These are phyloP conservation scores for Conus betulinus DNA, from an alignment of 1,140 invertebrate species.

Conservation along the genomic window DNA sequence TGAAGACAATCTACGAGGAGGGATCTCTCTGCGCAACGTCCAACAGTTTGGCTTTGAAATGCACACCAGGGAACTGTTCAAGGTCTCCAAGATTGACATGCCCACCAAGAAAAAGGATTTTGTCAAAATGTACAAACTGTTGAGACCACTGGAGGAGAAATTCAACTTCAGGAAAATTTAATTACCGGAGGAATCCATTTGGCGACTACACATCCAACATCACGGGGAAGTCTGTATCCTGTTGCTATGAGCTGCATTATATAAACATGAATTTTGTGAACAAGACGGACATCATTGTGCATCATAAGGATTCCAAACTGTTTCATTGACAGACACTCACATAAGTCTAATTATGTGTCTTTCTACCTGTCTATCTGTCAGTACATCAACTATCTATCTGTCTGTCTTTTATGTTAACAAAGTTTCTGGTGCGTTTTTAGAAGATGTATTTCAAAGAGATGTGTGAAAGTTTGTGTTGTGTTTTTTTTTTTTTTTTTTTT, in stretches of 20 bases:
- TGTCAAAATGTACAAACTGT: constrained; percentile 55
- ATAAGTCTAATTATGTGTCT: neutral
- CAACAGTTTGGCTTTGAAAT: constrained; percentile 64
- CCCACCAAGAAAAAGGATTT: constrained; percentile 50
- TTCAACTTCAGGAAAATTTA: constrained; percentile 59
- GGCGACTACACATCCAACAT: constrained; percentile 53
- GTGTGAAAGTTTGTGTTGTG: too few species aligned
- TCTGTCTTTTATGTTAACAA: too few species aligned
- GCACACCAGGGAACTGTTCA: constrained; percentile 54
- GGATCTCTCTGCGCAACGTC: constrained; percentile 53
- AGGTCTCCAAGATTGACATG: constrained; percentile 34
- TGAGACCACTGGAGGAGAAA: constrained; percentile 43
- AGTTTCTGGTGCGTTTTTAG: too few species aligned
- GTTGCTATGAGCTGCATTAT: constrained; percentile 63
- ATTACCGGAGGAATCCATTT: constrained; percentile 62
- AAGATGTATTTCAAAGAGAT: too few species aligned
- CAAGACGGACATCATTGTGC: constrained; percentile 47
- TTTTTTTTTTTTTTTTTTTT: too few species aligned
- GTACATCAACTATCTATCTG: neutral
- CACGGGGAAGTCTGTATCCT: constrained; percentile 44
- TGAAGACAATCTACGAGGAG: constrained; percentile 49
- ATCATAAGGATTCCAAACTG: constrained; percentile 42
- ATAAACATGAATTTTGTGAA: constrained; percentile 60
- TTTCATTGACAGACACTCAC: constrained; percentile 38
- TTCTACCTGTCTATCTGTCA: too few species aligned